Evolutionary conservation across 2,113 vertebrate genomes (phyloP).

Genomic region (Oryzias melastigma): DNA sequence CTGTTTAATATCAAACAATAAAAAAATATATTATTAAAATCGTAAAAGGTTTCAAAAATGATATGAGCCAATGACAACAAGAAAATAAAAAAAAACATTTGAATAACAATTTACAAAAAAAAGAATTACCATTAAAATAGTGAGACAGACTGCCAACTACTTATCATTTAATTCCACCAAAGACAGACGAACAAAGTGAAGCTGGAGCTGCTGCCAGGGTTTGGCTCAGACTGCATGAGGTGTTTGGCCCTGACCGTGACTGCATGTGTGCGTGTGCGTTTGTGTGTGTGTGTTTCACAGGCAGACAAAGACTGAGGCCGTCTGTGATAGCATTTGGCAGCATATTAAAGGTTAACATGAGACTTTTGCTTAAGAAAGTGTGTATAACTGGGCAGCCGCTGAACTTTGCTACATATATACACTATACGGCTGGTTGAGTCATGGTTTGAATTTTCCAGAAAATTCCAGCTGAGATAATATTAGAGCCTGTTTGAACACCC

Average conservation of each 20-base stretch:
- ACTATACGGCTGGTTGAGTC: slow-evolving; percentile 39
- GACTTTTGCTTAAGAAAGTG: slow-evolving; percentile 28
- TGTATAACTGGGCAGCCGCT: slow-evolving; percentile 44
- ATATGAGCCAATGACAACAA: background rate
- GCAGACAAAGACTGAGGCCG: slow-evolving; percentile 18
- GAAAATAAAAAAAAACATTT: background rate
- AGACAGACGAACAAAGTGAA: slow-evolving; percentile 50
- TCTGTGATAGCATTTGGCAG: slow-evolving; percentile 47
- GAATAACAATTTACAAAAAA: background rate
- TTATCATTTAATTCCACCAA: slow-evolving; percentile 42
- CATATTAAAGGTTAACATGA: slow-evolving; percentile 32
- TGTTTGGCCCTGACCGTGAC: slow-evolving; percentile 56
- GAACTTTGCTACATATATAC: slow-evolving; percentile 5
- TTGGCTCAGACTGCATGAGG: slow-evolving; percentile 52
- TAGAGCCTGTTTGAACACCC: slow-evolving; percentile 66
- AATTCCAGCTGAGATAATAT: slow-evolving; percentile 75
- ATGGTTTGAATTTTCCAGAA: slow-evolving; percentile 67
- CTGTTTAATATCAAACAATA: too few relatives aligned
- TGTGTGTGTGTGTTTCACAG: background rate
- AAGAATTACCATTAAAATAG: slow-evolving; percentile 4
- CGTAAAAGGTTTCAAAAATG: too few relatives aligned
- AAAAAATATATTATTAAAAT: too few relatives aligned
- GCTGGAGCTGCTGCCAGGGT: slow-evolving; percentile 59
- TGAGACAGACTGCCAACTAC: slow-evolving; percentile 23
- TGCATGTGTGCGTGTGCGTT: slow-evolving; percentile 17